phyloP scores from a whole-genome alignment of 2,888 invertebrate genomes.

The Junonia oenone region DNA sequence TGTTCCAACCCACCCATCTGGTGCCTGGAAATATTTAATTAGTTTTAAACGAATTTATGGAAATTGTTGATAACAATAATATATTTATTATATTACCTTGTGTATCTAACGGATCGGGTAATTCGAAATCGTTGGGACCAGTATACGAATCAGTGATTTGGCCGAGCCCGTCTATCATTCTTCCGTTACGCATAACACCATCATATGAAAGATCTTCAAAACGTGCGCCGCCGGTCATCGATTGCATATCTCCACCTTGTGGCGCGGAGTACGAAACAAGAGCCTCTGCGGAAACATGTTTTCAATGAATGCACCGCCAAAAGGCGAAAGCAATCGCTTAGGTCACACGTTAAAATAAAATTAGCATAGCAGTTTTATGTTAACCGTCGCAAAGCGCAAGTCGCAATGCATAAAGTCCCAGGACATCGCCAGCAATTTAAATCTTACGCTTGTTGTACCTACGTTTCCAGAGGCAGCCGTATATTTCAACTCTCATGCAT shows the following conservation, averaged over 20 bases:
- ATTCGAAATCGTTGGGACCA: slow-evolving; percentile 83
- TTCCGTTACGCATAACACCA: slow-evolving; percentile 78
- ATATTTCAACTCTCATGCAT: slow-evolving; percentile 95
- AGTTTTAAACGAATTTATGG: background rate
- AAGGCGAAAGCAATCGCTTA: slow-evolving; percentile 26
- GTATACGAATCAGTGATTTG: slow-evolving; percentile 88
- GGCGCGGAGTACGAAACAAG: slow-evolving; percentile 84
- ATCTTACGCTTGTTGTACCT: slow-evolving; percentile 49
- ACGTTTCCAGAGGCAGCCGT: slow-evolving; percentile 86
- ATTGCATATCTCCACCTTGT: slow-evolving; percentile 81
- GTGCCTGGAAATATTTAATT: slow-evolving; percentile 60
- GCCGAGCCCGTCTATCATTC: slow-evolving; percentile 85
- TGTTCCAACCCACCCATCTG: slow-evolving; percentile 94
- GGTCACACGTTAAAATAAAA: slow-evolving; percentile 10
- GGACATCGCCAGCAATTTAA: slow-evolving; percentile 50
- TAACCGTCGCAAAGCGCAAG: slow-evolving; percentile 25
- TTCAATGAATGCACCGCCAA: slow-evolving; percentile 47
- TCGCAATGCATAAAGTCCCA: slow-evolving; percentile 50
- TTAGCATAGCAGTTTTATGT: background rate
- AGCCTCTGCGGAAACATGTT: slow-evolving; percentile 78
- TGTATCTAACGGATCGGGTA: slow-evolving; percentile 78
- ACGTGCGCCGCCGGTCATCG: slow-evolving; percentile 83
- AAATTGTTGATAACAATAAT: slow-evolving; percentile 6
- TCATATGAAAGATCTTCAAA: slow-evolving; percentile 91
- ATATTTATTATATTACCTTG: slow-evolving; percentile 57